Evolutionary conservation across 53 echinoderm and acorn worm genomes (phyloP).

Genomic region (Hippasteria phrygiana): DNA sequence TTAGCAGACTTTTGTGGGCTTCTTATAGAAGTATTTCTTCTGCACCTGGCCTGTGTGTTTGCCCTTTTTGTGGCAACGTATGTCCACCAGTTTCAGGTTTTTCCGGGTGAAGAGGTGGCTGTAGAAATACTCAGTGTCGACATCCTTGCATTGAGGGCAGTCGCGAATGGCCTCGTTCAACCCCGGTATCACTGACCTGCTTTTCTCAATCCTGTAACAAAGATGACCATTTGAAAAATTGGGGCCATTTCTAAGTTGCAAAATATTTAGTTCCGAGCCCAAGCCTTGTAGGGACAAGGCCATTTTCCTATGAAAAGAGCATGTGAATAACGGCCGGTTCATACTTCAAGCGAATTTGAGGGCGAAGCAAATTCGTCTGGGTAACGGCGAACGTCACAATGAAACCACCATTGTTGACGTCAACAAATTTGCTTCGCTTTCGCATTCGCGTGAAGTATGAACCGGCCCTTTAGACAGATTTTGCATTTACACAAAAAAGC

Average conservation of each 20-base stretch:
- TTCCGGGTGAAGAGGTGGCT: constrained; percentile 63
- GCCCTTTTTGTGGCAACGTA: constrained; percentile 71
- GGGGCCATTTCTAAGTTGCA: not conserved
- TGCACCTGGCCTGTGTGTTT: constrained; percentile 18
- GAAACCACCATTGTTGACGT: no score
- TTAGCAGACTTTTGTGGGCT: no score
- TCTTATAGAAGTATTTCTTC: not conserved
- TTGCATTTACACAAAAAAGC: no score
- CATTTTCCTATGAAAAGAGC: no score
- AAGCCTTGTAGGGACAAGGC: not conserved
- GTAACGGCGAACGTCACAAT: no score
- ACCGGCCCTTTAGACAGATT: no score
- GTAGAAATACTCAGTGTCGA: constrained; percentile 65
- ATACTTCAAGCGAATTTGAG: no score
- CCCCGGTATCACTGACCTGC: constrained; percentile 51
- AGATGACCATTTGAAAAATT: not conserved
- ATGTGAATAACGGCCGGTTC: not conserved
- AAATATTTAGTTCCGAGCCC: not conserved
- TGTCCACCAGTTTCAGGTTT: constrained; percentile 72
- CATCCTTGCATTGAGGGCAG: constrained; percentile 22
- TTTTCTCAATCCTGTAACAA: constrained; percentile 68
- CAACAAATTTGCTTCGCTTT: no score
- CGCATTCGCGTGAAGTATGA: no score
- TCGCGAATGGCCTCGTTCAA: constrained; percentile 31
- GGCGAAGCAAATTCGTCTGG: no score